These are phyloP conservation scores for Anabas testudineus DNA, from an alignment of 2,797 vertebrate genomes.

Conservation along the genomic window DNA sequence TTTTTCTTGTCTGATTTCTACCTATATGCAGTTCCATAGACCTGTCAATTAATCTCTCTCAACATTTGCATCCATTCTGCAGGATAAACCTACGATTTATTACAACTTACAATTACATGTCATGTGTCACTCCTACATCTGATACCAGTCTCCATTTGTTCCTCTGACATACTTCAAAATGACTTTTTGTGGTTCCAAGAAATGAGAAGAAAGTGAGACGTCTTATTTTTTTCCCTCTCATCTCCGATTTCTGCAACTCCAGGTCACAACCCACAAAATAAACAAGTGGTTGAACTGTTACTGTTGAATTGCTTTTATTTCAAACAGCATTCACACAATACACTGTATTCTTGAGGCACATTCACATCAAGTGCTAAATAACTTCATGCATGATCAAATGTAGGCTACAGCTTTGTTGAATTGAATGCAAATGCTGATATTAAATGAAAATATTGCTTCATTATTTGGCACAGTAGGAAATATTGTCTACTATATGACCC, in stretches of 20 bases:
- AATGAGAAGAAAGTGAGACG: neutral
- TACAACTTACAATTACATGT: neutral
- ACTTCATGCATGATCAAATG: constrained; percentile 81
- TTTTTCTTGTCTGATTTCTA: neutral
- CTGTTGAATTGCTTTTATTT: constrained; percentile 83
- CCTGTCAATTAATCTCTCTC: too few relatives aligned
- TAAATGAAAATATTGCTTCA: constrained; percentile 88
- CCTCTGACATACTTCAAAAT: neutral
- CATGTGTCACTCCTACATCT: constrained; percentile 7
- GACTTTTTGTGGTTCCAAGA: neutral
- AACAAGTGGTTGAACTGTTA: neutral
- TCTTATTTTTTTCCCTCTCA: neutral
- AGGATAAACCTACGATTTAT: too few relatives aligned
- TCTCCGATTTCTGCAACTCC: neutral
- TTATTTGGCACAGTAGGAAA: constrained; percentile 86
- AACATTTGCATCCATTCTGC: too few relatives aligned
- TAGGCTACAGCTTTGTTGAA: constrained; percentile 72
- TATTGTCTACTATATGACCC: constrained; percentile 48
- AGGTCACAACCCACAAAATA: neutral
- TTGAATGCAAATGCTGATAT: constrained; percentile 77
- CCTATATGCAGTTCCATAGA: neutral
- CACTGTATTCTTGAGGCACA: constrained; percentile 80
- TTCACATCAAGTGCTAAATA: constrained; percentile 82
- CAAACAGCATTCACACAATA: constrained; percentile 85
- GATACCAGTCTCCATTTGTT: neutral